A percentile compares a stretch with the other conserved stretches of the same genome.
Conservation (phyloP, 2,888 invertebrate genomes). For the Pyrrhia umbra region DNA sequence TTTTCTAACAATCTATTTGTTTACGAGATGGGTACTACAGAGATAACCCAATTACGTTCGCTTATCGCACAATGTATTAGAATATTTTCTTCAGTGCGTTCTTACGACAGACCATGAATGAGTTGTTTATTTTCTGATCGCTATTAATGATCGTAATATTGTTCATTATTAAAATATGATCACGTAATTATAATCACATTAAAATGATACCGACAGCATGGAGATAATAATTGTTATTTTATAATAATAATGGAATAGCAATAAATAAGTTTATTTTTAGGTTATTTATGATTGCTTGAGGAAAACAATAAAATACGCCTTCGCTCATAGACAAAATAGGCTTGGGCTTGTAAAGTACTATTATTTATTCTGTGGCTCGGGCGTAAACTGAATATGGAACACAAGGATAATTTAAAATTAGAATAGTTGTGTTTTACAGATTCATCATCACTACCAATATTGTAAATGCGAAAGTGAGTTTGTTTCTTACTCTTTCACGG, state of each 20-base stretch:
- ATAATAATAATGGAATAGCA: neutral
- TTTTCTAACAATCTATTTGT: slow-evolving; percentile 77
- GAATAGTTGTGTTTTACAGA: neutral
- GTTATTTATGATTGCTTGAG: slow-evolving; percentile 3
- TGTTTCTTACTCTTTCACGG: too few species aligned
- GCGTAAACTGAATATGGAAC: slow-evolving; percentile 15
- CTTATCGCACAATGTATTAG: slow-evolving; percentile 81
- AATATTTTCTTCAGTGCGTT: slow-evolving; percentile 70
- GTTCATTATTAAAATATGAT: slow-evolving; percentile 18
- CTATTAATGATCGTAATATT: slow-evolving; percentile 22
- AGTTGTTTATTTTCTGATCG: slow-evolving; percentile 47
- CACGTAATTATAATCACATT: slow-evolving; percentile 6
- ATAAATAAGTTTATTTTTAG: neutral
- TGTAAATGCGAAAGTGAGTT: too few species aligned
- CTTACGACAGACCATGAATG: slow-evolving; percentile 73
- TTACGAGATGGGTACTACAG: slow-evolving; percentile 77
- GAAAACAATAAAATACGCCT: slow-evolving; percentile 52
- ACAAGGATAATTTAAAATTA: slow-evolving; percentile 21
- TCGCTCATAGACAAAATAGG: slow-evolving; percentile 18
- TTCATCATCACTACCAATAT: neutral
- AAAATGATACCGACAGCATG: neutral
- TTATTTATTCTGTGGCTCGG: too few species aligned
- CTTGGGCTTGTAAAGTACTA: too few species aligned
- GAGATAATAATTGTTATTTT: neutral
- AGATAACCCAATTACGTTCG: slow-evolving; percentile 82